Conservation (phyloP, 2,888 invertebrate species). For the Suillia variegata region DNA sequence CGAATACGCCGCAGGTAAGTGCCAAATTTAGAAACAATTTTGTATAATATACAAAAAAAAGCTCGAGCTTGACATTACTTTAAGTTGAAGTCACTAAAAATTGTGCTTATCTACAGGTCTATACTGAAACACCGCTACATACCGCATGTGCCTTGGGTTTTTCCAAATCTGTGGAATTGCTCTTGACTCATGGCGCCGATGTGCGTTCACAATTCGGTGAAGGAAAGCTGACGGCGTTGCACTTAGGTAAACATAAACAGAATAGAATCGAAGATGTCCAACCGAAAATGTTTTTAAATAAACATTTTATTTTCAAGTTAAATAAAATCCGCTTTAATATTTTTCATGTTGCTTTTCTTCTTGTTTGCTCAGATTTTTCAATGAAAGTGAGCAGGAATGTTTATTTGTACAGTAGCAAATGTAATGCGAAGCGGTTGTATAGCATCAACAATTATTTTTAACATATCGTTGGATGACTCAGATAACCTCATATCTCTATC, state of each 20-base stretch:
- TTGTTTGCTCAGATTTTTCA: no score
- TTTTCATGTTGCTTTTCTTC: no score
- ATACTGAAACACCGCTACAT: slow-evolving; percentile 83
- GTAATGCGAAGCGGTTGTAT: no score
- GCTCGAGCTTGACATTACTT: neutral
- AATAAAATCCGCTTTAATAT: neutral
- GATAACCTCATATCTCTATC: no score
- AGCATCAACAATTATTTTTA: no score
- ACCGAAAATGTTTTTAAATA: neutral
- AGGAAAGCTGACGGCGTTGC: slow-evolving; percentile 78
- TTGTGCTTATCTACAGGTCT: slow-evolving; percentile 63
- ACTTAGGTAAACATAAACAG: slow-evolving; percentile 68
- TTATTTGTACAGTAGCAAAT: no score
- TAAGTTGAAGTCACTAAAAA: neutral
- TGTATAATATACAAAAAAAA: no score
- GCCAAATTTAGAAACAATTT: slow-evolving; percentile 60
- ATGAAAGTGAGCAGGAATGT: no score
- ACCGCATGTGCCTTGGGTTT: slow-evolving; percentile 79
- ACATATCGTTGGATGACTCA: no score
- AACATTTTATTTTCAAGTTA: neutral
- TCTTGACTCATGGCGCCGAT: slow-evolving; percentile 80
- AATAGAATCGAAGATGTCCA: no score
- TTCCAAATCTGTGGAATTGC: slow-evolving; percentile 71
- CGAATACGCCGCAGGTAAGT: slow-evolving; percentile 85
- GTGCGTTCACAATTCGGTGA: slow-evolving; percentile 75